These are phyloP conservation scores for Apamea monoglypha DNA, from an alignment of 2,888 invertebrate genomes.

Conservation along the genomic window DNA sequence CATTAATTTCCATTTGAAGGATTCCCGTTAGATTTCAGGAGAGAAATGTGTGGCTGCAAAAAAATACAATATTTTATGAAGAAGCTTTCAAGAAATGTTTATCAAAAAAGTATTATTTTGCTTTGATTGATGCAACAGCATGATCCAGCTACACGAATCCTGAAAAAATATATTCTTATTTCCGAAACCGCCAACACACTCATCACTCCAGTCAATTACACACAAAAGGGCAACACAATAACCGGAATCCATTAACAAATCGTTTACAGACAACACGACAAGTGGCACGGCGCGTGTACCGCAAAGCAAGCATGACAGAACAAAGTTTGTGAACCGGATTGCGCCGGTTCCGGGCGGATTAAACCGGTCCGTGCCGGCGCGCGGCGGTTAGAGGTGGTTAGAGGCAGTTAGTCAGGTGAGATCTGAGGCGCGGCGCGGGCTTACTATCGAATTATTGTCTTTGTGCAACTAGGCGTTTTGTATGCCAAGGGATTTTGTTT, in stretches of 20 bases:
- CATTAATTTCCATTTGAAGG: background rate
- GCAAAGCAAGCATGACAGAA: conserved; percentile 84
- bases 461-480: conserved; percentile 74
- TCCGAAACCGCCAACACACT: conserved; percentile 31
- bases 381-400: conserved; percentile 78
- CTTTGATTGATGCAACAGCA: background rate
- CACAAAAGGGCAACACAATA: conserved; percentile 64
- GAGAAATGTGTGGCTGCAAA: background rate
- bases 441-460: conserved; percentile 83
- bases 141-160: too few species aligned
- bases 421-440: conserved; percentile 72
- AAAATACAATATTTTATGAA: background rate
- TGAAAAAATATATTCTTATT: conserved; percentile 14
- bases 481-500: conserved; percentile 74
- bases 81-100: background rate
- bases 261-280: conserved; percentile 74
- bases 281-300: conserved; percentile 81
- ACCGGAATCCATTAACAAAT: conserved; percentile 75
- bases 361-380: conserved; percentile 72
- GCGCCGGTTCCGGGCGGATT: conserved; percentile 80
- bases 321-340: conserved; percentile 86
- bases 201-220: conserved; percentile 60
- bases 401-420: conserved; percentile 85
- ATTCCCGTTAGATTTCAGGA: background rate
- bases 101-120: background rate